Conservation (phyloP, 2,113 vertebrate genomes). For the Anoura caudifer region DNA sequence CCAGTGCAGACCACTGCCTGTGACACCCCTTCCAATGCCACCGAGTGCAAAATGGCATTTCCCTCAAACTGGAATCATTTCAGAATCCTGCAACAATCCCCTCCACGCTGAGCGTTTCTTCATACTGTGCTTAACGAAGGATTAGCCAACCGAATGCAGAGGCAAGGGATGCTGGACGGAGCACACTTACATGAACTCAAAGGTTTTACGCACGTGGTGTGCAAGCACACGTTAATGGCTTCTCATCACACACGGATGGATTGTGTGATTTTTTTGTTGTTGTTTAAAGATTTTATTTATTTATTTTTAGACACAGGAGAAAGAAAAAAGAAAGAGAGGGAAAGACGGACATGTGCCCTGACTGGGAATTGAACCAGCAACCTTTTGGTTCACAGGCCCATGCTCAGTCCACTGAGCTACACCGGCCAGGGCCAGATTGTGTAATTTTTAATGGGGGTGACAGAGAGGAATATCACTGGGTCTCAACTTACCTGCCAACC, state of each 20-base stretch:
- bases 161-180: not conserved
- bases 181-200: not conserved
- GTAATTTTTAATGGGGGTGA: rapidly evolving
- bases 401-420: too few species aligned
- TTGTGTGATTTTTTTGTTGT: too few species aligned
- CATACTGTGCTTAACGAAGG: not conserved
- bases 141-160: not conserved
- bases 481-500: too few species aligned
- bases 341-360: too few species aligned
- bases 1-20: not conserved
- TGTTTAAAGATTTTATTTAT: too few species aligned
- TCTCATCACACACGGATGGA: not conserved
- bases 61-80: not conserved
- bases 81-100: not conserved
- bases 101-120: not conserved
- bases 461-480: rapidly evolving
- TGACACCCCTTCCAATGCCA: not conserved
- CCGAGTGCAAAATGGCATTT: not conserved
- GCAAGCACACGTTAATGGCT: not conserved
- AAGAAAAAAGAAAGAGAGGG: too few species aligned
- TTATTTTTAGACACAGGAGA: too few species aligned
- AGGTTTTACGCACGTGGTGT: not conserved
- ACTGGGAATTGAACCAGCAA: too few species aligned
- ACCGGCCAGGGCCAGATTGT: too few species aligned
- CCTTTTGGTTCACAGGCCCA: too few species aligned